These are phyloP conservation scores for Hipparchia semele DNA, from an alignment of 2,888 invertebrate genomes.

Conservation along the genomic window DNA sequence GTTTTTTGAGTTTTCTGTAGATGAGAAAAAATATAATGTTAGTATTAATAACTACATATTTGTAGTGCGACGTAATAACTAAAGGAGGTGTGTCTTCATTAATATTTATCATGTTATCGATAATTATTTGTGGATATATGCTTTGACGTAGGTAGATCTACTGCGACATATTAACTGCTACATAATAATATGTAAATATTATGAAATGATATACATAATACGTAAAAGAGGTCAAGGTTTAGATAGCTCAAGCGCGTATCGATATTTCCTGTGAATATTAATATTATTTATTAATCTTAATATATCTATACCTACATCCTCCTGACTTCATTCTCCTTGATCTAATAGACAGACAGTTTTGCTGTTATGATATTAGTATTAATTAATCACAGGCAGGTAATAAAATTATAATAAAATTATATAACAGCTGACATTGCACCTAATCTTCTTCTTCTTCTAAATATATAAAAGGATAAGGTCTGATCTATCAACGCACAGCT, in stretches of 20 bases:
- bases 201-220: not conserved
- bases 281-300: not conserved
- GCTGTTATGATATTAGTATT: too few species aligned
- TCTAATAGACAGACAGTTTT: too few species aligned
- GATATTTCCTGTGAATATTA: not conserved
- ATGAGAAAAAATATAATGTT: not conserved
- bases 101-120: slow-evolving; percentile 6
- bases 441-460: too few species aligned
- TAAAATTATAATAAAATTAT: too few species aligned
- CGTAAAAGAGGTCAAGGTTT: slow-evolving; percentile 6
- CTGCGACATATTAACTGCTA: not conserved
- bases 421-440: too few species aligned
- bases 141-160: not conserved
- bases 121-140: not conserved
- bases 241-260: not conserved
- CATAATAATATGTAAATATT: not conserved
- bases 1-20: not conserved
- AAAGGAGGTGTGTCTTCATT: slow-evolving; percentile 10
- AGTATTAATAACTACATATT: not conserved
- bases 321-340: too few species aligned
- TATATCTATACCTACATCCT: not conserved
- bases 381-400: too few species aligned
- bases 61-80: not conserved
- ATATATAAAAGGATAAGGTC: too few species aligned
- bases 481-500: too few species aligned